Conservation (phyloP, 2,888 invertebrate genomes). For the Idaea dimidiata region DNA sequence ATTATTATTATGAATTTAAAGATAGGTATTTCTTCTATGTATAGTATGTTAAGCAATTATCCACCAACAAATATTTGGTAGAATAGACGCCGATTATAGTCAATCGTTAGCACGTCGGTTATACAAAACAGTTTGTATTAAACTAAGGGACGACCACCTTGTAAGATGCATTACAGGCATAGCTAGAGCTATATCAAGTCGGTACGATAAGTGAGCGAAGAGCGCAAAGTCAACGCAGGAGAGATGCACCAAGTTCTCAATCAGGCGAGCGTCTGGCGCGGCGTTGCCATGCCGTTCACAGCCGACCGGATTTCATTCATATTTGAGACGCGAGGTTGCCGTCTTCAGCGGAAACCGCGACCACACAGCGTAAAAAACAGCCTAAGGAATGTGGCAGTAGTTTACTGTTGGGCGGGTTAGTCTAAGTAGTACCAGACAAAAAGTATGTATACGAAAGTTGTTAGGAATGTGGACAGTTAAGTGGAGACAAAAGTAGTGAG, state of each 20-base stretch:
- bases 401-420: conserved; percentile 73
- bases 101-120: background rate
- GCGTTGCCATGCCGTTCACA: conserved; percentile 73
- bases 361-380: conserved; percentile 80
- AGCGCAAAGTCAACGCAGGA: conserved; percentile 59
- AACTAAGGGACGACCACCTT: conserved; percentile 43
- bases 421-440: conserved; percentile 70
- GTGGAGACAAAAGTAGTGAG: conserved; percentile 5
- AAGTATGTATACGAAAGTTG: conserved; percentile 58
- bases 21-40: background rate
- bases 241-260: conserved; percentile 73
- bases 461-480: conserved; percentile 66
- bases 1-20: conserved; percentile 19
- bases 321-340: conserved; percentile 79
- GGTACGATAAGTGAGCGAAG: conserved; percentile 34
- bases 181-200: conserved; percentile 21
- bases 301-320: conserved; percentile 80
- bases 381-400: conserved; percentile 76
- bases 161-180: conserved; percentile 31
- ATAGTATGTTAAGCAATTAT: background rate
- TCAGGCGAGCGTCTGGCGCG: conserved; percentile 75
- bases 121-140: background rate
- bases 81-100: background rate
- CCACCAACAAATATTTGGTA: background rate
- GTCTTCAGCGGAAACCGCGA: conserved; percentile 79